A percentile compares a stretch with the other conserved stretches of the same genome.
Conservation (phyloP, 2,797 vertebrate species). For the Geotria australis region DNA sequence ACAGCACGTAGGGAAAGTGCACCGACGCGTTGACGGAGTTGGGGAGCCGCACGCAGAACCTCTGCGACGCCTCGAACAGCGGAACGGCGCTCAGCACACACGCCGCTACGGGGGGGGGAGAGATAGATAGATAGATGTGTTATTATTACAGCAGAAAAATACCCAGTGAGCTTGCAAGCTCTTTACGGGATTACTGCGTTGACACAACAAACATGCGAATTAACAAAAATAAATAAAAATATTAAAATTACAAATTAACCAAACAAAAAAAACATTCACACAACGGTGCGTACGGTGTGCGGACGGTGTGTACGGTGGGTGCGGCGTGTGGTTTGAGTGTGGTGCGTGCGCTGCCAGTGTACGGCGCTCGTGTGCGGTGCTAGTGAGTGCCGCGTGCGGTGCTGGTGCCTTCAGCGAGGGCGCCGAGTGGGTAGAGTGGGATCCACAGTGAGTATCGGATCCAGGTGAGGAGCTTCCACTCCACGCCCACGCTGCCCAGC, state of each 20-base stretch:
- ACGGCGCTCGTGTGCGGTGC: neutral
- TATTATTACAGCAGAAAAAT: too few relatives aligned
- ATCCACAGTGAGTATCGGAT: constrained; percentile 73
- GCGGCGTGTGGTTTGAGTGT: too few relatives aligned
- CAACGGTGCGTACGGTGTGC: too few relatives aligned
- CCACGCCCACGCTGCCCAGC: constrained; percentile 46
- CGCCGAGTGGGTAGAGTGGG: constrained; percentile 56
- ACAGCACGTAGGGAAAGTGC: constrained; percentile 46
- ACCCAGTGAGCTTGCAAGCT: too few relatives aligned
- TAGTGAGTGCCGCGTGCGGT: neutral
- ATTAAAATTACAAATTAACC: too few relatives aligned
- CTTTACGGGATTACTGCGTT: too few relatives aligned
- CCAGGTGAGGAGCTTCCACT: constrained; percentile 81
- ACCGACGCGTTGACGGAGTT: constrained; percentile 30
- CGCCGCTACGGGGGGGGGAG: constrained; percentile 18
- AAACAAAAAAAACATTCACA: too few relatives aligned
- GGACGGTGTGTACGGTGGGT: too few relatives aligned
- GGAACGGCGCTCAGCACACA: constrained; percentile 57
- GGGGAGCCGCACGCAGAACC: constrained; percentile 44
- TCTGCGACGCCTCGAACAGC: constrained; percentile 41
- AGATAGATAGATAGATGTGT: too few relatives aligned
- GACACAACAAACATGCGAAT: too few relatives aligned
- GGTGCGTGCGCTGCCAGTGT: too few relatives aligned
- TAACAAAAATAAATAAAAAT: too few relatives aligned
- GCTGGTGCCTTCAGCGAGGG: constrained; percentile 48